Conservation (phyloP, 2,888 invertebrate genomes). For the Hirtodrosophila alboralis region DNA sequence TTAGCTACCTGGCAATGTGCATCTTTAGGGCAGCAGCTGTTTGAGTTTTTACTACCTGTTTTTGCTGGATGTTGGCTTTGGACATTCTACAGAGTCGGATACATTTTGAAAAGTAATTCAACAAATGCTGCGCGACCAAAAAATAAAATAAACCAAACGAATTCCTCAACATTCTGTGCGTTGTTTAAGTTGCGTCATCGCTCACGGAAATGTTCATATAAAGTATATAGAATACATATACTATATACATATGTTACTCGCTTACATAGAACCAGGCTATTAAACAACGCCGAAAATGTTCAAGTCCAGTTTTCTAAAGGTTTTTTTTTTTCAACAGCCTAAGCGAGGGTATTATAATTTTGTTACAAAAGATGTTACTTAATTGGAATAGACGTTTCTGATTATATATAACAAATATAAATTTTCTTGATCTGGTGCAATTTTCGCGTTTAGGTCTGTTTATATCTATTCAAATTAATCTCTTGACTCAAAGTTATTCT, state of each 20-base stretch:
- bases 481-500: too few relatives aligned
- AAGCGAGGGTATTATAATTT: too few relatives aligned
- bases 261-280: conserved; percentile 20
- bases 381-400: too few relatives aligned
- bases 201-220: conserved; percentile 54
- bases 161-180: conserved; percentile 58
- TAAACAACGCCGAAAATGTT: conserved; percentile 41
- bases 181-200: conserved; percentile 68
- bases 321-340: conserved; percentile 8
- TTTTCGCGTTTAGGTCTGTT: too few relatives aligned
- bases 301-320: conserved; percentile 57
- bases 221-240: conserved; percentile 8
- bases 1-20: conserved; percentile 21
- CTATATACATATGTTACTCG: not conserved
- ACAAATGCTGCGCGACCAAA: conserved; percentile 42
- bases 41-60: conserved; percentile 43
- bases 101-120: conserved; percentile 38
- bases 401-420: too few relatives aligned
- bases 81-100: conserved; percentile 18
- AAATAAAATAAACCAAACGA: conserved; percentile 44
- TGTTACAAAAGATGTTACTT: too few relatives aligned
- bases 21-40: conserved; percentile 28
- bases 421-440: too few relatives aligned
- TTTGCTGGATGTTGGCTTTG: conserved; percentile 13
- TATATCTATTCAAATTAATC: too few relatives aligned